Evolutionary conservation across 1,140 invertebrate genomes (phyloP).

Genomic region (Hetaerina americana): DNA sequence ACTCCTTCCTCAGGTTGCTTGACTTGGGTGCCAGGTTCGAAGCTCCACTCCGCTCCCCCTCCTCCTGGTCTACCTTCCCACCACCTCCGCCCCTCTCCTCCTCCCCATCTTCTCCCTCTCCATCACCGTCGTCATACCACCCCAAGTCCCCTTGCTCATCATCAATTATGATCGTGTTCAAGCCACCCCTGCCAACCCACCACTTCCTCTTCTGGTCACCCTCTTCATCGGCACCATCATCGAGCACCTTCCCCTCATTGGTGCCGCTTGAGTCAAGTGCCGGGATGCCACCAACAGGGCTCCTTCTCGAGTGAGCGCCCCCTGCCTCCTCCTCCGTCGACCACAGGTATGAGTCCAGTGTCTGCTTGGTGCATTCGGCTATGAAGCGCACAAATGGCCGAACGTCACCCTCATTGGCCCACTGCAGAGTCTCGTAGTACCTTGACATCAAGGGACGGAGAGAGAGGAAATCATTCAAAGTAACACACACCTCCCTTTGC

Average conservation of each 20-base stretch:
- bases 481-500: too few species aligned
- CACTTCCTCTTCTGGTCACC: background rate
- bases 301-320: background rate
- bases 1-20: background rate
- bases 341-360: conserved; percentile 86
- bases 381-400: conserved; percentile 91
- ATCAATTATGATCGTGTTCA: background rate
- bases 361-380: conserved; percentile 84
- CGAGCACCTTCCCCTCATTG: background rate
- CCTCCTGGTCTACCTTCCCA: background rate
- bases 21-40: too few species aligned
- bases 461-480: background rate
- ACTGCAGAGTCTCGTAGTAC: conserved; percentile 76
- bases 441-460: conserved; percentile 27
- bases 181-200: background rate
- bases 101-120: background rate
- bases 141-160: background rate
- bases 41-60: background rate
- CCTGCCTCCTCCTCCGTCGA: conserved; percentile 40
- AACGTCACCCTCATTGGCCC: conserved; percentile 84
- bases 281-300: background rate
- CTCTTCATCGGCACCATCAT: background rate
- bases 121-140: background rate
- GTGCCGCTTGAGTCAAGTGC: background rate
- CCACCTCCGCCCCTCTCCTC: background rate